Percentiles rank a stretch among this genome's conserved stretches.
Conservation (phyloP, 2,113 vertebrate species). For the Bucco capensis region DNA sequence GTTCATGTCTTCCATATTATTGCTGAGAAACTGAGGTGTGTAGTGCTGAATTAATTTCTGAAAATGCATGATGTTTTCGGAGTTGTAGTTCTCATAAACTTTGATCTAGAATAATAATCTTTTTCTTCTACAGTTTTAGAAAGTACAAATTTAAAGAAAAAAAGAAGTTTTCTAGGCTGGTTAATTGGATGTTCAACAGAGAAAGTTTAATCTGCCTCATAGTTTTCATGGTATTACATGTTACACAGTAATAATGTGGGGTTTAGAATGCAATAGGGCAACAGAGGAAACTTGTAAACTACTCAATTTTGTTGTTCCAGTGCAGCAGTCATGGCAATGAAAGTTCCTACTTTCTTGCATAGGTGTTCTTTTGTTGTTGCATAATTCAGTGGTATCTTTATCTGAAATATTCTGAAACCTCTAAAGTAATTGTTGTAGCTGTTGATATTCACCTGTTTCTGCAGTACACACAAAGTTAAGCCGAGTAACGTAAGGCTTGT, state of each 20-base stretch:
- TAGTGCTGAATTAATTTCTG: not conserved
- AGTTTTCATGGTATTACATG: not conserved
- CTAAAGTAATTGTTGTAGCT: not conserved
- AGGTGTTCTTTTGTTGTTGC: not conserved
- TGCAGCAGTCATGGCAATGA: not conserved
- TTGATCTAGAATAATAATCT: not conserved
- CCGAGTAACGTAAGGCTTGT: not conserved
- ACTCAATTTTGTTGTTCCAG: not conserved
- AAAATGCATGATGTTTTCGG: not conserved
- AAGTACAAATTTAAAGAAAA: not conserved
- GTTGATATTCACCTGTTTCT: not conserved
- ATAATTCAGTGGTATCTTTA: not conserved
- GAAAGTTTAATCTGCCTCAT: not conserved
- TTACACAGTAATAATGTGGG: not conserved
- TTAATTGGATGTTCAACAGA: not conserved
- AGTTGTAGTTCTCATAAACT: not conserved
- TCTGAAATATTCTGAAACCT: not conserved
- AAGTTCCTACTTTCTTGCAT: not conserved
- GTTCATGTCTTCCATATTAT: accelerated
- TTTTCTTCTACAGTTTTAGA: not conserved
- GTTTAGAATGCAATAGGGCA: not conserved
- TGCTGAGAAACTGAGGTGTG: not conserved
- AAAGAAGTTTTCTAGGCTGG: not conserved
- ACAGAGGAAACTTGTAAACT: not conserved
- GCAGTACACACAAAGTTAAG: not conserved